Base-by-base conservation (phyloP, 2,888 invertebrate genomes). In the Tachina lurida region DNA sequence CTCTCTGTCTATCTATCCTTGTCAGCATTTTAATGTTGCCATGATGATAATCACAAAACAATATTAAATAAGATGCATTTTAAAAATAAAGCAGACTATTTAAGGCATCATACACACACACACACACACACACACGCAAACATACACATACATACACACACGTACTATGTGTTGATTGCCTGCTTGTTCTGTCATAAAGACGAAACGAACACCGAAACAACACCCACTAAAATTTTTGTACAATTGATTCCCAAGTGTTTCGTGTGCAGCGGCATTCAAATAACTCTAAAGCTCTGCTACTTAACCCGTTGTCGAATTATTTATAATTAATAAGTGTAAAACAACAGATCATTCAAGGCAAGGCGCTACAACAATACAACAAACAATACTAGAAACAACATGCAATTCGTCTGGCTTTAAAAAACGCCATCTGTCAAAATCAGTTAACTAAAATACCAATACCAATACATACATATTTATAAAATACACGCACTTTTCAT, bases 231-330 rank as follows among this genome's bases (percentile, higher is more conserved):
- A 78, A 19, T 68, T 70, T 22, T 41, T 41, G 10, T 41, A 39
- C 63, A 73, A 65, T 47, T 62, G 60, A 84, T 78, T 84, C 83
- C 83, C 83, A 4, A 78, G 77, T 60, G 83, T 60, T 41, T 54
- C 10, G 45, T 78, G 60, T 73, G 54, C 47, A 62, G 60, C 73
- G 60, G 73, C 67, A 73, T 77, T 56, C 60, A 54, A 74, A 62
- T n/a, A 73, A 49, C 63, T 82, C 47, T 56, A 13, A 41, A 71
- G 45, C 52, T 45, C 31, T 31, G 31, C 31, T 31, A 5, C 60
- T 78, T 84, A 78, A 68, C 77, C 83, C 45, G 47, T 60, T 84
- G 73, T 77, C 70, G 76, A 65, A 63, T 76, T 71, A 49, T 65
- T 8, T 47, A 10, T 41, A 15, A 83, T 83, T 83, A 77, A 52